These are phyloP conservation scores for Grus americana DNA, from an alignment of 2,113 vertebrate genomes.

Conservation along the genomic window DNA sequence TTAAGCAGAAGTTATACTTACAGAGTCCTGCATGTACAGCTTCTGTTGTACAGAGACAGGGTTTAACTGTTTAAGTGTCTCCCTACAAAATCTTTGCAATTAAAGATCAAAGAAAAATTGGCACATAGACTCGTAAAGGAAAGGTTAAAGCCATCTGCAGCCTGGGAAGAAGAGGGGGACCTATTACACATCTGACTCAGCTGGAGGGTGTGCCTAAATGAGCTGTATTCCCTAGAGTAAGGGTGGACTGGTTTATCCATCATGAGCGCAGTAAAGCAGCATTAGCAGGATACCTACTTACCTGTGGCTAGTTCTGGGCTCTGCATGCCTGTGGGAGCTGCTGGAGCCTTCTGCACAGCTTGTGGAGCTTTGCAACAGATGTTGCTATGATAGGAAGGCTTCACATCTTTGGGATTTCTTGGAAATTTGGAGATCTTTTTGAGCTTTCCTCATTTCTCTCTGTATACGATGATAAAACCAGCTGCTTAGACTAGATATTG, in stretches of 20 bases:
- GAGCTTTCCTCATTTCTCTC: not conserved
- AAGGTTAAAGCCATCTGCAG: not conserved
- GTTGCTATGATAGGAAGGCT: not conserved
- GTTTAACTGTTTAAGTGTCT: not conserved
- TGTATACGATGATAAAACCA: not conserved
- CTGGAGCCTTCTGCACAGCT: not conserved
- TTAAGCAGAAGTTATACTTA: not conserved
- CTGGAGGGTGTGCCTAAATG: not conserved
- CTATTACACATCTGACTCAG: not conserved
- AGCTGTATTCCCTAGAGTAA: not conserved
- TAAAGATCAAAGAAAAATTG: not conserved
- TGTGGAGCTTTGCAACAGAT: not conserved
- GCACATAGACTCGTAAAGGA: not conserved
- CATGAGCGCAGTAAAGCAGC: accelerated
- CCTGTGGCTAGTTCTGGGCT: not conserved
- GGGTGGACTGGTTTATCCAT: not conserved
- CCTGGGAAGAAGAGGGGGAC: not conserved
- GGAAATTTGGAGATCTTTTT: not conserved
- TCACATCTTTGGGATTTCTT: not conserved
- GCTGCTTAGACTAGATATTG: not conserved
- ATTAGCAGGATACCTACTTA: not conserved
- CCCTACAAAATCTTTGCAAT: not conserved
- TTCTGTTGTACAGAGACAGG: not conserved
- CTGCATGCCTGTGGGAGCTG: not conserved
- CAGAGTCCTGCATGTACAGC: not conserved